phyloP scores from a whole-genome alignment of 2,797 vertebrate species.

The Chromis chromis region DNA sequence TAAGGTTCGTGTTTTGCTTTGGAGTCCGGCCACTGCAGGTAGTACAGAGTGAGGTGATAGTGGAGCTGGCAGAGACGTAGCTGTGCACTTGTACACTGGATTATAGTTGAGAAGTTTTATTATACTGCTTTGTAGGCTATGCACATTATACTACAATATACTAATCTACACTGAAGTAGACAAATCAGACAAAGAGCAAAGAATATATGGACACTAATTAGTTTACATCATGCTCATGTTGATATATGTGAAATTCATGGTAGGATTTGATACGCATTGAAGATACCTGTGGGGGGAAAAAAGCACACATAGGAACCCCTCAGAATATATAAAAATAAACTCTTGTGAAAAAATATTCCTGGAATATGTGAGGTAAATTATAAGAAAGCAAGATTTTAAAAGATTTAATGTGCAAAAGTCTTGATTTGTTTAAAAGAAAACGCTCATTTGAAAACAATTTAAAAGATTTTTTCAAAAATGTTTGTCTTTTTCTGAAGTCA shows the following conservation, averaged over 20 bases:
- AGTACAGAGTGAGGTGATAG: neutral
- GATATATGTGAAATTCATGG: too few relatives aligned
- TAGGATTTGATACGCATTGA: neutral
- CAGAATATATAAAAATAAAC: neutral
- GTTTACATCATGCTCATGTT: neutral
- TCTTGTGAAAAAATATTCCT: too few relatives aligned
- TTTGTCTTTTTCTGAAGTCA: neutral
- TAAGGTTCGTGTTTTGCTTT: slow-evolving; percentile 51
- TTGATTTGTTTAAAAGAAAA: too few relatives aligned
- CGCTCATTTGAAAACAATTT: too few relatives aligned
- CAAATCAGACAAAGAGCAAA: neutral
- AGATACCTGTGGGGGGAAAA: neutral
- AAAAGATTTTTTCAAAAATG: too few relatives aligned
- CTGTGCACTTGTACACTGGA: neutral
- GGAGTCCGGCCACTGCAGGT: slow-evolving; percentile 19
- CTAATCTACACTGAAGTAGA: too few relatives aligned
- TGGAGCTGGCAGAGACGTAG: slow-evolving; percentile 1
- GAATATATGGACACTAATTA: neutral
- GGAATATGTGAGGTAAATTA: too few relatives aligned
- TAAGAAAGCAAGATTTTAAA: neutral
- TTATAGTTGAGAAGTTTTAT: neutral
- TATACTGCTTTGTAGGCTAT: neutral
- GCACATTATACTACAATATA: neutral
- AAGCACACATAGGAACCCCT: neutral
- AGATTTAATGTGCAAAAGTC: neutral